phyloP scores from a whole-genome alignment of 2,797 vertebrate species.

The Pempheris klunzingeri region DNA sequence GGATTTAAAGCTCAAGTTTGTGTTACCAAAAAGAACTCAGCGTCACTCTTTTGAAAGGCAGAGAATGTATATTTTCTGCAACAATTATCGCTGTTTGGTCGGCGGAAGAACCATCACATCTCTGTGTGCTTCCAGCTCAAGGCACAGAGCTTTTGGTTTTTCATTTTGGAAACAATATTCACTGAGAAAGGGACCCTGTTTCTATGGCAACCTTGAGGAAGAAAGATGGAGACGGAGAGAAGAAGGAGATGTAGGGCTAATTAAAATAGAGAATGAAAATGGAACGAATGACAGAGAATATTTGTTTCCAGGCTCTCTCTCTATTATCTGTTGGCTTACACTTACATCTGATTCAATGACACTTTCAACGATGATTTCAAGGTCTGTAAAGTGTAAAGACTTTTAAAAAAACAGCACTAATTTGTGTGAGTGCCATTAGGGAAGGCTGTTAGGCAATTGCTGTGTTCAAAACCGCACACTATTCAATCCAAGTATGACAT shows the following conservation, averaged over 20 bases:
- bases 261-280: constrained; percentile 34
- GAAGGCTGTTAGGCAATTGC: too few species aligned
- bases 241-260: constrained; percentile 19
- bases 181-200: constrained; percentile 31
- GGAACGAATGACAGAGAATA: constrained; percentile 6
- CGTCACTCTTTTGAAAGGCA: background rate
- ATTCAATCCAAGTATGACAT: too few species aligned
- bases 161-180: constrained; percentile 37
- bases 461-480: too few species aligned
- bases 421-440: background rate
- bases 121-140: constrained; percentile 19
- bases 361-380: constrained; percentile 3
- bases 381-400: background rate
- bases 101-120: constrained; percentile 4
- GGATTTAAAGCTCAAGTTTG: background rate
- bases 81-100: background rate
- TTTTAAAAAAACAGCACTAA: background rate
- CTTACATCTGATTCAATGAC: background rate
- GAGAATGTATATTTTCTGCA: background rate
- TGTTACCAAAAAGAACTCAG: background rate
- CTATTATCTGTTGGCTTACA: background rate
- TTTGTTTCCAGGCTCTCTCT: constrained; percentile 20
- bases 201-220: constrained; percentile 35
- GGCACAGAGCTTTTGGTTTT: constrained; percentile 6
- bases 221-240: constrained; percentile 19